These are phyloP conservation scores for Rhynchonema sp. DNA, from an alignment of 2,888 invertebrate species.

Conservation along the genomic window DNA sequence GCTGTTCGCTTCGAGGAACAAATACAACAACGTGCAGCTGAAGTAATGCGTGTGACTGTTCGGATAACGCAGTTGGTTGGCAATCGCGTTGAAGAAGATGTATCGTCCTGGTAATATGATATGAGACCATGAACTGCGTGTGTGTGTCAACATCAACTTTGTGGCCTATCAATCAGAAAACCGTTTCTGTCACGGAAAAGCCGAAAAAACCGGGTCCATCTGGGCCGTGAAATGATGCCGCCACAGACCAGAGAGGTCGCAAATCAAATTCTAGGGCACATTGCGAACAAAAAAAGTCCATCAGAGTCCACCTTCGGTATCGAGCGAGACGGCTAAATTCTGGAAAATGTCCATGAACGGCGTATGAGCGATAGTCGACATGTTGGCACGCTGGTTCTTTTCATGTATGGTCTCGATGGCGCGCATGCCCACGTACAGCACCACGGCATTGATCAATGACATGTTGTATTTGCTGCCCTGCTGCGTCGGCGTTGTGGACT, in stretches of 20 bases:
- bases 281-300: too few relatives aligned
- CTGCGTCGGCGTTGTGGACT: conserved; percentile 33
- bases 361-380: conserved; percentile 93
- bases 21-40: conserved; percentile 82
- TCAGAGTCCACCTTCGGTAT: conserved; percentile 78
- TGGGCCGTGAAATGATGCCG: too few relatives aligned
- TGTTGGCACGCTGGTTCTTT: conserved; percentile 76
- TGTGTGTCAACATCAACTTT: too few relatives aligned
- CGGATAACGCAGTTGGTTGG: conserved; percentile 93
- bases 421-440: conserved; percentile 75
- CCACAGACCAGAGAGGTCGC: too few relatives aligned
- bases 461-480: conserved; percentile 79
- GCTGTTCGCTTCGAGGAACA: conserved; percentile 63
- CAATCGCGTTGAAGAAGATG: conserved; percentile 89
- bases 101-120: conserved; percentile 46
- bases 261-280: too few relatives aligned
- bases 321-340: conserved; percentile 78
- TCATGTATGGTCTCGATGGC: conserved; percentile 75
- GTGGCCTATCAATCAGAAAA: too few relatives aligned
- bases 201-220: too few relatives aligned
- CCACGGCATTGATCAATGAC: conserved; percentile 84
- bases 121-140: too few relatives aligned
- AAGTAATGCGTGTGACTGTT: conserved; percentile 99
- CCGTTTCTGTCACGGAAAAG: too few relatives aligned
- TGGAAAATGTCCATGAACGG: conserved; percentile 99